phyloP scores from a whole-genome alignment of 2,888 invertebrate genomes.

The Thymelicus sylvestris region DNA sequence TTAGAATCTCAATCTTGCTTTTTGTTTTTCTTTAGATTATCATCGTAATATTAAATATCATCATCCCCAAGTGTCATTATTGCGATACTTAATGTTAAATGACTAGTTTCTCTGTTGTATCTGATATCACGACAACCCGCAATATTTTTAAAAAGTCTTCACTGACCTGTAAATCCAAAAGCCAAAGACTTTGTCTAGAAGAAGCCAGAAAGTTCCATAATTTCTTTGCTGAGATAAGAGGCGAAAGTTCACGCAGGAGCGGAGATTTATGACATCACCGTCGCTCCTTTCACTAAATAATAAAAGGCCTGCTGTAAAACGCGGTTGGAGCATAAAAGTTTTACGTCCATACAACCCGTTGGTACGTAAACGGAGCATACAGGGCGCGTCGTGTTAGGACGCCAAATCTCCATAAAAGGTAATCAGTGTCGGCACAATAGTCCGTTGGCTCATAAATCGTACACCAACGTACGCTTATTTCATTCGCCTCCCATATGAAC shows the following conservation, averaged over 20 bases:
- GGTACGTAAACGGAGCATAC: slow-evolving; percentile 70
- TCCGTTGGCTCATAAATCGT: slow-evolving; percentile 69
- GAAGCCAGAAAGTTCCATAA: slow-evolving; percentile 83
- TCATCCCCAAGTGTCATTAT: too few relatives aligned
- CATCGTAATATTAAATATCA: too few relatives aligned
- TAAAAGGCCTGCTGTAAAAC: slow-evolving; percentile 84
- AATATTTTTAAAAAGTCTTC: slow-evolving; percentile 76
- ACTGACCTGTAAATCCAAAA: slow-evolving; percentile 76
- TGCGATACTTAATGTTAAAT: too few relatives aligned
- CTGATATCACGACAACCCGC: slow-evolving; percentile 45
- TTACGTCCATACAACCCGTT: slow-evolving; percentile 83
- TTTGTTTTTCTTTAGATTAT: too few relatives aligned
- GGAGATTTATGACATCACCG: slow-evolving; percentile 84
- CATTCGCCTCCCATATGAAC: slow-evolving; percentile 40
- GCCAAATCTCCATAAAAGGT: slow-evolving; percentile 79
- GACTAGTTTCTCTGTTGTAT: too few relatives aligned
- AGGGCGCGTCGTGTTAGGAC: slow-evolving; percentile 68
- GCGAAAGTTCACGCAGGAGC: slow-evolving; percentile 84
- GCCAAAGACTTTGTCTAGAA: slow-evolving; percentile 83
- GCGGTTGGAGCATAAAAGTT: slow-evolving; percentile 81
- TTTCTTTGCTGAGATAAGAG: slow-evolving; percentile 84
- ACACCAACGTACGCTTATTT: slow-evolving; percentile 63
- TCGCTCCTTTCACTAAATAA: slow-evolving; percentile 84
- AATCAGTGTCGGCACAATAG: slow-evolving; percentile 78
- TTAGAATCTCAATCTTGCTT: too few relatives aligned